Percentiles rank a stretch among this genome's conserved stretches.
Evolutionary conservation across 2,797 vertebrate species (phyloP).

Genomic region (Oceanodroma leucorhoa): DNA sequence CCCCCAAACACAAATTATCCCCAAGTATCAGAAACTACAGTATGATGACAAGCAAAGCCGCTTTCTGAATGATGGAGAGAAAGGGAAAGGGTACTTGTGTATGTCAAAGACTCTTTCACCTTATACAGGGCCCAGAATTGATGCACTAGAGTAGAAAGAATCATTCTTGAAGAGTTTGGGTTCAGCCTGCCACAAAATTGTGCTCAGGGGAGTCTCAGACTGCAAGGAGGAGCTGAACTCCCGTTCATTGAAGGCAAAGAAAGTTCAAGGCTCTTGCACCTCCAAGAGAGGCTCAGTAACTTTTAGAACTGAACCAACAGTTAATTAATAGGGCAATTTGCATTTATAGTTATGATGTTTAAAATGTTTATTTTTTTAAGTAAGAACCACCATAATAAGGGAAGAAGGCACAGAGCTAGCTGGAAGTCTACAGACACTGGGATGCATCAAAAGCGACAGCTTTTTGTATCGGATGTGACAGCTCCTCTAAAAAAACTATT

Average conservation of each 20-base stretch:
- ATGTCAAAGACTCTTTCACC: background rate
- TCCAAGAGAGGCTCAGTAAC: background rate
- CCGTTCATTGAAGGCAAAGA: background rate
- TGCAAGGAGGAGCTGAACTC: background rate
- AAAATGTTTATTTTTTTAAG: background rate
- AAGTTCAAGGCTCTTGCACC: background rate
- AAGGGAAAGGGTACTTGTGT: background rate
- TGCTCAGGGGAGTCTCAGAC: background rate
- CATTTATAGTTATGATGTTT: background rate
- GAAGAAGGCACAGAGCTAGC: background rate
- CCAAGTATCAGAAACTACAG: background rate
- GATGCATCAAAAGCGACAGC: conserved; percentile 22
- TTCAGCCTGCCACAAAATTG: background rate
- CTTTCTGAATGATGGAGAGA: background rate
- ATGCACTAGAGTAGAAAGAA: background rate
- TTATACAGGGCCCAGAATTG: background rate
- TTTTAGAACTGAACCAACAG: background rate
- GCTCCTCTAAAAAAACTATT: conserved; percentile 23
- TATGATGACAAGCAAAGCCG: background rate
- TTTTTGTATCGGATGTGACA: conserved; percentile 51
- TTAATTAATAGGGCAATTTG: background rate
- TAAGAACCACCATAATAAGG: background rate
- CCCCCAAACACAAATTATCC: background rate
- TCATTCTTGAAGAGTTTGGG: background rate
- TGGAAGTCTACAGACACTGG: conserved; percentile 10